phyloP scores from a whole-genome alignment of 2,113 vertebrate genomes.

The Calonectris borealis region DNA sequence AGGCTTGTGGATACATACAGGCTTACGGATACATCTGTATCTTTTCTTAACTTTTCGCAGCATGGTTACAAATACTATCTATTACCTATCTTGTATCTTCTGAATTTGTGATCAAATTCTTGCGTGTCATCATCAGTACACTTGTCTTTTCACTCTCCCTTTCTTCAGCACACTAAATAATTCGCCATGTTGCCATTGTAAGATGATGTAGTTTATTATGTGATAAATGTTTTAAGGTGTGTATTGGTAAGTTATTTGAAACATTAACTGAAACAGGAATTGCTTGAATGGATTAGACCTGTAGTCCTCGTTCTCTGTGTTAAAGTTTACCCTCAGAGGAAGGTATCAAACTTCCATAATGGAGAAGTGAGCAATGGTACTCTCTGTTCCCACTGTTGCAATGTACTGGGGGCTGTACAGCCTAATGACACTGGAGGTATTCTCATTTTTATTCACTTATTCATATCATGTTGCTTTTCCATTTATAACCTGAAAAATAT shows the following conservation, averaged over 20 bases:
- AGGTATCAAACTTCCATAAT: not conserved
- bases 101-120: not conserved
- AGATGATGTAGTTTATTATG: not conserved
- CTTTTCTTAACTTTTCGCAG: not conserved
- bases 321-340: not conserved
- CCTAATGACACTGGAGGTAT: not conserved
- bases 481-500: not conserved
- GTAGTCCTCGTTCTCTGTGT: not conserved
- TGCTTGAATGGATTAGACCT: not conserved
- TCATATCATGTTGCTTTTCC: not conserved
- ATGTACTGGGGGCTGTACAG: not conserved
- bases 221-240: not conserved
- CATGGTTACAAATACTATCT: not conserved
- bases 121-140: not conserved
- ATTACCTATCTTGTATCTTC: not conserved
- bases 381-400: not conserved
- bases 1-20: not conserved
- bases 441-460: not conserved
- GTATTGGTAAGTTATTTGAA: not conserved
- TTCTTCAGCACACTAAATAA: not conserved
- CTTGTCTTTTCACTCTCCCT: not conserved
- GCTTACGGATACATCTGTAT: not conserved
- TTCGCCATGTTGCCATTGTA: not conserved
- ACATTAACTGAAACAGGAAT: not conserved
- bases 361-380: not conserved